phyloP scores from a whole-genome alignment of 2,888 invertebrate species.

The Chymomyza fuscimana region DNA sequence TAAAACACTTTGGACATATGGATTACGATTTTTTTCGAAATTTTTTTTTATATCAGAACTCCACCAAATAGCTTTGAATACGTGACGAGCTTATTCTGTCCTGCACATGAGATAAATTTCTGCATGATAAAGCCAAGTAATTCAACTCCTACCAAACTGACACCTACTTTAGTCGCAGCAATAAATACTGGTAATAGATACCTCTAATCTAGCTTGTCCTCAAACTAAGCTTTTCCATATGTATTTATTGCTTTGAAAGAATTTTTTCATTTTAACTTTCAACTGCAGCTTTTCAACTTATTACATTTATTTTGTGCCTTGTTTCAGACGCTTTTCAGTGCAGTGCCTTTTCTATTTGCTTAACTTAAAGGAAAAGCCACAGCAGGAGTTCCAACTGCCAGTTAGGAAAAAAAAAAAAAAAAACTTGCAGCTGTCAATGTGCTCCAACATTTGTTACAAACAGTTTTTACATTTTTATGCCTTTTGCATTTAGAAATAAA shows the following conservation, averaged over 20 bases:
- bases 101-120: neutral
- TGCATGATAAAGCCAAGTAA: neutral
- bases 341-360: conserved; percentile 24
- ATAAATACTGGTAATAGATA: neutral
- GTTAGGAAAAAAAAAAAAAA: conserved; percentile 2
- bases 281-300: conserved; percentile 13
- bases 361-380: conserved; percentile 13
- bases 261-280: conserved; percentile 15
- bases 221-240: neutral
- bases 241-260: neutral
- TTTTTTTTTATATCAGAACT: too few species aligned
- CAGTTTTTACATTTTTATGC: conserved; percentile 45
- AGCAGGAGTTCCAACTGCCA: neutral
- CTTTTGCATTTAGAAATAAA: neutral
- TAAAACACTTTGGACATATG: too few species aligned
- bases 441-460: conserved; percentile 29
- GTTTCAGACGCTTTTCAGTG: conserved; percentile 27
- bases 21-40: too few species aligned
- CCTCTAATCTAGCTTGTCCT: neutral
- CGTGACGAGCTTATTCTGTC: too few species aligned
- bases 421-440: conserved; percentile 49
- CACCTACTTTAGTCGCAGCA: neutral
- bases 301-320: conserved; percentile 10
- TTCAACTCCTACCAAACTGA: neutral
- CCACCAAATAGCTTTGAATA: too few species aligned